Conservation (phyloP, 1,140 invertebrate species). For the Pseudobourletiella spinata region DNA sequence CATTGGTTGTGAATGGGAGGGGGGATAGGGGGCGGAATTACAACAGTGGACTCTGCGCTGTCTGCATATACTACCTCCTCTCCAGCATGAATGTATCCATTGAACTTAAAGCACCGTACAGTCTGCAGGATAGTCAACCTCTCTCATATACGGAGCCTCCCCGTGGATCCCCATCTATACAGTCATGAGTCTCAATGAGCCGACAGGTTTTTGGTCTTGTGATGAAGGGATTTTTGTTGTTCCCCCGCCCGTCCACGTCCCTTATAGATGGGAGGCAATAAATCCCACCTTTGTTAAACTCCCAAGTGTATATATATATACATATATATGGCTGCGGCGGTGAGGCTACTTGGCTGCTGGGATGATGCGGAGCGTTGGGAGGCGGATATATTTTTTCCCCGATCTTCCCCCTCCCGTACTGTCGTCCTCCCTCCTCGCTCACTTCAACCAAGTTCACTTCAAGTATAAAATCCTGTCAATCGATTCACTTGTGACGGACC, state of each 20-base stretch:
- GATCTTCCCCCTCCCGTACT: no score
- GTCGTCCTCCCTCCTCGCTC: background rate
- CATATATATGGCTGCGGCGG: background rate
- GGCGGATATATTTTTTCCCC: background rate
- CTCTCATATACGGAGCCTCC: no score
- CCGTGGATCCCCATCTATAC: no score
- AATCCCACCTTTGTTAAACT: conserved; percentile 30
- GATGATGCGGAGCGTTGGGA: background rate
- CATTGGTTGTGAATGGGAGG: no score
- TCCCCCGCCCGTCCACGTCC: conserved; percentile 10
- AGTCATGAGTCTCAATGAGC: conserved; percentile 25
- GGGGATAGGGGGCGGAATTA: no score
- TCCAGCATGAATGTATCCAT: no score
- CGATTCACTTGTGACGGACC: conserved; percentile 5
- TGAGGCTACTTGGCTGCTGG: background rate
- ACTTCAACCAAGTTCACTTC: conserved; percentile 9
- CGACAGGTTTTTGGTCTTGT: conserved; percentile 21
- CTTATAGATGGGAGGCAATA: conserved; percentile 28
- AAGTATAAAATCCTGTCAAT: conserved; percentile 25
- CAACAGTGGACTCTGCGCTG: no score
- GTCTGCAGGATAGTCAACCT: no score
- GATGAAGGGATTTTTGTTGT: conserved; percentile 32
- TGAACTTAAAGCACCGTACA: no score
- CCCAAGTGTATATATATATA: no score
- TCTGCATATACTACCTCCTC: no score